phyloP scores from a whole-genome alignment of 2,113 vertebrate genomes.

The Vombatus ursinus region DNA sequence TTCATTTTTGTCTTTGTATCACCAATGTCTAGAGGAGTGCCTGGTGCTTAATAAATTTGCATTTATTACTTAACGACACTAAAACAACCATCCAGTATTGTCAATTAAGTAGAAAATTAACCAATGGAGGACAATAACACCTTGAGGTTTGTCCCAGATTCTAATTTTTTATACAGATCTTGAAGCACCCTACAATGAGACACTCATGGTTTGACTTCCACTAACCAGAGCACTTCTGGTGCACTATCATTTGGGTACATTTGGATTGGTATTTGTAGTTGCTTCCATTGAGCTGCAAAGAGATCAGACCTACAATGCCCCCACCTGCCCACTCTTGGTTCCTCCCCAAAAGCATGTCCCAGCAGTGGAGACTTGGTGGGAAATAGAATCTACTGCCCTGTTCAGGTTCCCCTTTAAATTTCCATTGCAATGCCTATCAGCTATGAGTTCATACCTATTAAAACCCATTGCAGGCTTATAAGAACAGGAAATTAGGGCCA shows the following conservation, averaged over 20 bases:
- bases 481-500: constrained; percentile 48
- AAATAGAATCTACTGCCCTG: neutral
- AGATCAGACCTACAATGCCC: neutral
- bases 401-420: constrained; percentile 12
- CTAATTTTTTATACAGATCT: neutral
- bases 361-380: neutral
- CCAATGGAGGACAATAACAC: neutral
- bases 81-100: neutral
- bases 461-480: constrained; percentile 24
- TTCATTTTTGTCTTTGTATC: neutral
- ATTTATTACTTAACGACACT: neutral
- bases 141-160: neutral
- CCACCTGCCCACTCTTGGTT: neutral
- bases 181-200: neutral
- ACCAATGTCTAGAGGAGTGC: neutral
- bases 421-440: neutral
- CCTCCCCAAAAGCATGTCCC: neutral
- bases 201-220: neutral
- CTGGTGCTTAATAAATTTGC: neutral
- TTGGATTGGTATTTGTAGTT: neutral
- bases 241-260: neutral
- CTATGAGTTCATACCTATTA: constrained; percentile 26
- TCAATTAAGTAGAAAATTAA: neutral
- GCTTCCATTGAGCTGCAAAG: neutral
- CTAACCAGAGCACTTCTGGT: neutral